Percentiles rank a stretch among this genome's conserved stretches.
These are phyloP conservation scores for Oithona nana DNA, from an alignment of 2,888 invertebrate genomes.

Conservation along the genomic window DNA sequence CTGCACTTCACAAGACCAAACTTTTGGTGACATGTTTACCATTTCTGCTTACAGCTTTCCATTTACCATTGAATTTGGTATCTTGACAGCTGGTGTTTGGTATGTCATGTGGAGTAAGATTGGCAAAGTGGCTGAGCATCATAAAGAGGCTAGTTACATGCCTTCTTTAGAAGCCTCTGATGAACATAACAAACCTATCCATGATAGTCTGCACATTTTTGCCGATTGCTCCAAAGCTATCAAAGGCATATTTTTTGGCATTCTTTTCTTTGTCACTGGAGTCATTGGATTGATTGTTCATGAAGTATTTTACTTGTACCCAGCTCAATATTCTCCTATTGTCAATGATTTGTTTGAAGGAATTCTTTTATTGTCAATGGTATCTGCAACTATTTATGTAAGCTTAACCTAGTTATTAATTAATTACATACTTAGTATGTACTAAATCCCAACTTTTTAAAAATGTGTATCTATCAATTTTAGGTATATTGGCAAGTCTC, in stretches of 20 bases:
- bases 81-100: conserved; percentile 51
- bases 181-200: neutral
- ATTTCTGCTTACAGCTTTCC: conserved; percentile 58
- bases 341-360: neutral
- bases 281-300: no score
- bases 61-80: conserved; percentile 58
- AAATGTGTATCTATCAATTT: neutral
- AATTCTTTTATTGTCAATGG: neutral
- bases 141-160: conserved; percentile 18
- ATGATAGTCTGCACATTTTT: neutral
- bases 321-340: no score
- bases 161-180: neutral
- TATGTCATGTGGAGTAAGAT: conserved; percentile 56
- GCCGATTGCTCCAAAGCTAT: neutral
- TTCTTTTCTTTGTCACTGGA: no score
- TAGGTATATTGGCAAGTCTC: conserved; percentile 32
- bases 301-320: no score
- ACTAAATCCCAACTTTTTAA: conserved; percentile 20
- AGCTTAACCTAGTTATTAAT: no score
- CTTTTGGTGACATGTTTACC: conserved; percentile 24
- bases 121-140: conserved; percentile 30
- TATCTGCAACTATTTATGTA: conserved; percentile 20
- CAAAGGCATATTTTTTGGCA: neutral
- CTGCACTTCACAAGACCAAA: neutral
- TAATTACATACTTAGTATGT: conserved; percentile 21